Evolutionary conservation across 2,797 vertebrate species (phyloP).

Genomic region (Apogon talboti): DNA sequence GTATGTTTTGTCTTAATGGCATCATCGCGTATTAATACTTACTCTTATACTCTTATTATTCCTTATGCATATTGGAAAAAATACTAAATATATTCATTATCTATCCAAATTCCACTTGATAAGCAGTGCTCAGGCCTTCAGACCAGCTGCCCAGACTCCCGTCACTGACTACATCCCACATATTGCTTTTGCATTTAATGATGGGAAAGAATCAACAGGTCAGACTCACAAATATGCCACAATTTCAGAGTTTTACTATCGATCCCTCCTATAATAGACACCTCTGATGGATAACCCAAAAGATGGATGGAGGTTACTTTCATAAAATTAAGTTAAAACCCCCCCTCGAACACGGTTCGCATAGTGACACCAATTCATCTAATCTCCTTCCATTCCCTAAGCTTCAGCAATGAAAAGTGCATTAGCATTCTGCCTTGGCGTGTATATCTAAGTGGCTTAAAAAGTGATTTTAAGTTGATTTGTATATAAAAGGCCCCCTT

Average conservation of each 20-base stretch:
- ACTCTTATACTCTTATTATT: no score
- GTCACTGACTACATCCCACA: no score
- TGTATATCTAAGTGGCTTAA: constrained; percentile 92
- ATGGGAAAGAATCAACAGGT: constrained; percentile 32
- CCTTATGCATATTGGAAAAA: background rate
- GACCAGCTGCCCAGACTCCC: constrained; percentile 10
- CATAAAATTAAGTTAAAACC: constrained; percentile 86
- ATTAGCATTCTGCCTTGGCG: constrained; percentile 89
- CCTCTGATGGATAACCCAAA: constrained; percentile 22
- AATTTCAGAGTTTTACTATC: background rate
- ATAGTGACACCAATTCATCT: constrained; percentile 86
- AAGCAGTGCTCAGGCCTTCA: background rate
- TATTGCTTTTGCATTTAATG: background rate
- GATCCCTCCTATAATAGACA: constrained; percentile 10
- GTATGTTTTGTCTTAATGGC: background rate
- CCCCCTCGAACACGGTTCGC: constrained; percentile 77
- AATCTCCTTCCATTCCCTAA: constrained; percentile 87
- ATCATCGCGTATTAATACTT: background rate
- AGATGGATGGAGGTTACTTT: constrained; percentile 64
- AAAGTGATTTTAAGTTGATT: constrained; percentile 94
- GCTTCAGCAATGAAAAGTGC: constrained; percentile 88
- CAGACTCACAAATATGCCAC: background rate
- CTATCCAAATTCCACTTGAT: constrained; percentile 9
- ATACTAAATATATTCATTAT: constrained; percentile 12
- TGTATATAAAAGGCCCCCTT: constrained; percentile 91